phyloP scores from a whole-genome alignment of 2,113 vertebrate genomes.

The Silurus glanis region DNA sequence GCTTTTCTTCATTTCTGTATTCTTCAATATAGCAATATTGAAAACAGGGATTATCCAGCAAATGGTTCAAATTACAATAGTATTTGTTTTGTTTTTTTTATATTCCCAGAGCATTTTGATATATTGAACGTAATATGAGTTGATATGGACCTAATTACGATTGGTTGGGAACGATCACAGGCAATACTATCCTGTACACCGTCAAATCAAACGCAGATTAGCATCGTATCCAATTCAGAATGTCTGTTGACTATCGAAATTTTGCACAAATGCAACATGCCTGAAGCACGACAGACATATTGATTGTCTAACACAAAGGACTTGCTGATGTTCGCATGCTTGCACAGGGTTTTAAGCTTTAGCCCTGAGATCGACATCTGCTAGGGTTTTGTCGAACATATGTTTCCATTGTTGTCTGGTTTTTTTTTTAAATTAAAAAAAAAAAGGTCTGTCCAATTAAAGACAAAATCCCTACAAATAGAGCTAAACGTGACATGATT shows the following conservation, averaged over 20 bases:
- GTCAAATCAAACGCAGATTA: not conserved
- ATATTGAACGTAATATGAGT: not conserved
- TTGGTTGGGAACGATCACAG: not conserved
- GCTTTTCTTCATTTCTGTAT: not conserved
- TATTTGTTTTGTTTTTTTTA: not conserved
- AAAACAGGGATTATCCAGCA: not conserved
- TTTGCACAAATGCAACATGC: constrained; percentile 8
- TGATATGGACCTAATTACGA: not conserved
- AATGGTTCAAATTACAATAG: not conserved
- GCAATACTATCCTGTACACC: not conserved
- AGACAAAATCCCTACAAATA: constrained; percentile 47
- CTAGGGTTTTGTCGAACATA: constrained; percentile 68
- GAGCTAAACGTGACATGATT: not conserved
- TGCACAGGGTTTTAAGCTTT: constrained; percentile 52
- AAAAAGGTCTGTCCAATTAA: constrained; percentile 63
- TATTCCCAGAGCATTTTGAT: not conserved
- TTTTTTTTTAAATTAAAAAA: constrained; percentile 54
- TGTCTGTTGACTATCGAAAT: constrained; percentile 25
- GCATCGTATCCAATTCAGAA: not conserved
- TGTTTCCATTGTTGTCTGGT: constrained; percentile 59
- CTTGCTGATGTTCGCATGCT: constrained; percentile 53
- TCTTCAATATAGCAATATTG: not conserved
- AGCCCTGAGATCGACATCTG: constrained; percentile 71
- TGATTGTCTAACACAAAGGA: constrained; percentile 55
- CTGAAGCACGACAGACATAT: constrained; percentile 43